These are phyloP conservation scores for Aix galericulata DNA, from an alignment of 2,113 vertebrate genomes.

Conservation along the genomic window DNA sequence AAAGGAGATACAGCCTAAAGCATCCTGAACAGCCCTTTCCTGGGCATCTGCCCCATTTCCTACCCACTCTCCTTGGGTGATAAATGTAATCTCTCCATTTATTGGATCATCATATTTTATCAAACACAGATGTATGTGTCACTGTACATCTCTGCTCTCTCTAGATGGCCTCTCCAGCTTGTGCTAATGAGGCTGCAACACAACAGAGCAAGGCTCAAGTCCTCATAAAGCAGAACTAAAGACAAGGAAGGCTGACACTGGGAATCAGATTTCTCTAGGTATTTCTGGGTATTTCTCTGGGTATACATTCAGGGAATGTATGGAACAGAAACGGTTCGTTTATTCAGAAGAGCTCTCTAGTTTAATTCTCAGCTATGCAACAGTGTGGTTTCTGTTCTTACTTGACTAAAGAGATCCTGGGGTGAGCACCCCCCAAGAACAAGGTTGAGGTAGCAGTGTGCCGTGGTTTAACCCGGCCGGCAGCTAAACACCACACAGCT, in stretches of 20 bases:
- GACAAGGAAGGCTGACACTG: neutral
- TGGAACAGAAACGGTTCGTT: neutral
- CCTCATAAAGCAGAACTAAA: neutral
- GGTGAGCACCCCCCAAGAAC: neutral
- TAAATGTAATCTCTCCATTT: slow-evolving; percentile 13
- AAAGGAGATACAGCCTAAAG: neutral
- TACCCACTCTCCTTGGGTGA: neutral
- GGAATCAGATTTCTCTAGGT: neutral
- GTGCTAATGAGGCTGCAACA: slow-evolving; percentile 1
- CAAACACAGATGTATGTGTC: neutral
- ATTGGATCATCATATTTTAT: slow-evolving; percentile 9
- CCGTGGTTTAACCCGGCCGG: too few relatives aligned
- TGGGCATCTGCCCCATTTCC: neutral
- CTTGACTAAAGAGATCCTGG: neutral
- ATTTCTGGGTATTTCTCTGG: neutral
- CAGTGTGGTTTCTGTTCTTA: neutral
- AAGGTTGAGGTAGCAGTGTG: neutral
- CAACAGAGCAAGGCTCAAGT: neutral
- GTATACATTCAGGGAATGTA: neutral
- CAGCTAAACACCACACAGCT: too few relatives aligned
- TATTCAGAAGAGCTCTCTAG: neutral
- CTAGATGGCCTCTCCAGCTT: neutral
- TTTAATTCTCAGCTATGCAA: neutral
- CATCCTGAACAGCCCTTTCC: neutral
- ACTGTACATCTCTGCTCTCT: neutral